Base-by-base conservation (phyloP, 2,113 vertebrate species). In the Dolichotis patagonum region DNA sequence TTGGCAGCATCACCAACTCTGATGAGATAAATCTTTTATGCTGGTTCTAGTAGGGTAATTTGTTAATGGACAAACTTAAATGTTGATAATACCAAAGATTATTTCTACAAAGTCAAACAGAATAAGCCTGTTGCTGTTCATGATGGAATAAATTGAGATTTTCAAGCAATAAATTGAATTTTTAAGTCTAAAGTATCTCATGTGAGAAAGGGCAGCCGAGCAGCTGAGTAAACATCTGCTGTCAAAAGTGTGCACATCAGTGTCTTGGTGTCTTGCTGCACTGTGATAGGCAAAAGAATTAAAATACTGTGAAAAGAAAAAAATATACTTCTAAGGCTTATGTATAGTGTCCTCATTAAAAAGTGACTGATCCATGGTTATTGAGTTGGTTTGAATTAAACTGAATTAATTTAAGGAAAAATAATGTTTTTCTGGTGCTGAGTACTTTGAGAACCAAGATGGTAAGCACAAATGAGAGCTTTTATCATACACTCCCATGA, bases 11-110 rank as follows among this genome's bases (percentile, higher is more conserved):
- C 96, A 95, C 92, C 83, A 32, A 69, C 52, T 98, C 94, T 96
- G 93, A 96, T 86, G 77, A 78, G 91, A 92, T 71, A 97, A 94
- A 92, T 84, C 38, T 85, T 97, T 98, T 97, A 96, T 97, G 81
- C 41, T 92, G 43, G 94, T 96, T 97, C 80, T 77, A 95, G 85
- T 96, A 24, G 22, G 95, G 82, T 93, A 93, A 95, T 97, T 98
- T 98, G 97, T 98, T 98, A 98, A 98, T 96, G 96, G 93, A 96
- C 97, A 84, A 89, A 81, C 26, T 97, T 90, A 96, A 96, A 96
- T 94, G 81, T 78, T 97, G 96, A 97, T 97, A 97, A 92, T 63
- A 62, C 78, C 96, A 98, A 95, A 98, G 60, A 95, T 95, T 82
- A 97, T 83, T 97, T 96, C 93, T 97, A 95, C 90, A 98, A 86